These are phyloP conservation scores for Xiphorhynchus erythropygius DNA, from an alignment of 2,797 vertebrate species.

Conservation along the genomic window DNA sequence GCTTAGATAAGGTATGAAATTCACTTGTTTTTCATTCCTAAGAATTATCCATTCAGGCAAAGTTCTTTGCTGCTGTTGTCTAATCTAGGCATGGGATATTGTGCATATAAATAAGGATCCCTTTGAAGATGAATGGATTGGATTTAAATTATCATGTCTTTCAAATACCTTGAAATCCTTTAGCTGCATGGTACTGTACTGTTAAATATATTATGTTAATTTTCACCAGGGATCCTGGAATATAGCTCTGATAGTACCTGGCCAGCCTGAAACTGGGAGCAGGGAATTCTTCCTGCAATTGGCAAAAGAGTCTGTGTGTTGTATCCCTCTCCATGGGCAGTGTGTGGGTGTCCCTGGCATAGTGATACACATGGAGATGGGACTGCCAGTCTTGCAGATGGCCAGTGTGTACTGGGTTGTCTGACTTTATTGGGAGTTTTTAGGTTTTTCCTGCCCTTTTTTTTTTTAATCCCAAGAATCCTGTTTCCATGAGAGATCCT, in stretches of 20 bases:
- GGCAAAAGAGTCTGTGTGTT: neutral
- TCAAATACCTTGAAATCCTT: neutral
- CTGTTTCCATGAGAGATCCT: neutral
- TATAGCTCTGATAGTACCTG: neutral
- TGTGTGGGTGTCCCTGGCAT: accelerated
- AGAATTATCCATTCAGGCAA: neutral
- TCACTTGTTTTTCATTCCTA: neutral
- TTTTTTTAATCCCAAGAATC: neutral
- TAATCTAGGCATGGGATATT: neutral
- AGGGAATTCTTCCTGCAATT: neutral
- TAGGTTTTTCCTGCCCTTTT: neutral
- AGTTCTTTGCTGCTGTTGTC: neutral
- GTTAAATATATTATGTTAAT: neutral
- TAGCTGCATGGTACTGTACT: neutral
- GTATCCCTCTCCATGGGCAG: neutral
- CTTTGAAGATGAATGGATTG: neutral
- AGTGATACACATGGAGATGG: accelerated
- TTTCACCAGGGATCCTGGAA: neutral
- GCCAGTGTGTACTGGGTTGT: neutral
- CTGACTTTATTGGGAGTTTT: neutral
- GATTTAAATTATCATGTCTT: neutral
- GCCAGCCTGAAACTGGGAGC: neutral
- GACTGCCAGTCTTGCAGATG: neutral
- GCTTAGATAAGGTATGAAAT: neutral
- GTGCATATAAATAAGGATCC: neutral